Percentiles rank a stretch among this genome's conserved stretches.
These are phyloP conservation scores for Elysia crispata DNA, from an alignment of 2,888 invertebrate species.

Conservation along the genomic window DNA sequence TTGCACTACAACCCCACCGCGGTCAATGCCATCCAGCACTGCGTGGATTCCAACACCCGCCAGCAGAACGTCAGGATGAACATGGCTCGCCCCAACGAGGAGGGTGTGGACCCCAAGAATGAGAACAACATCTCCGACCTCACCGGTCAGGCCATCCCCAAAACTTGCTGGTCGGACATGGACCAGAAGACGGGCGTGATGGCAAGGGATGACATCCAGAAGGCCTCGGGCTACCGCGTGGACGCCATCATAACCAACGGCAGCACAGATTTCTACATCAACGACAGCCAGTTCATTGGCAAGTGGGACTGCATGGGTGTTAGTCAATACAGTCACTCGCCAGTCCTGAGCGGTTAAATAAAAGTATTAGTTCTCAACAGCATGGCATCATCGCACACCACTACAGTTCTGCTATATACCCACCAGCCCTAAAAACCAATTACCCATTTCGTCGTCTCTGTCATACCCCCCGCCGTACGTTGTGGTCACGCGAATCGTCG, in stretches of 20 bases:
- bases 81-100: background rate
- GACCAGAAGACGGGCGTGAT: background rate
- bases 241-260: background rate
- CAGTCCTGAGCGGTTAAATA: too few species aligned
- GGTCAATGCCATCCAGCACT: background rate
- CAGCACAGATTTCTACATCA: background rate
- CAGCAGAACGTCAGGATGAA: background rate
- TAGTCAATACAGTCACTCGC: too few species aligned
- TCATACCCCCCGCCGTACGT: too few species aligned
- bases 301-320: too few species aligned
- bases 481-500: too few species aligned
- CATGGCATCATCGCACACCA: too few species aligned
- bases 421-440: too few species aligned
- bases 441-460: too few species aligned
- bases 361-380: too few species aligned
- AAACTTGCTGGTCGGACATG: background rate
- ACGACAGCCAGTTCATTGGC: background rate
- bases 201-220: background rate
- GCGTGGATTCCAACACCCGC: background rate
- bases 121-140: background rate
- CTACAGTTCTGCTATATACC: too few species aligned
- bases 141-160: background rate
- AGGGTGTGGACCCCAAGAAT: background rate
- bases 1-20: background rate
- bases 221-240: background rate